A percentile compares a stretch with the other conserved stretches of the same genome.
Conservation (phyloP, 2,113 vertebrate genomes). For the Phocoena sinus region DNA sequence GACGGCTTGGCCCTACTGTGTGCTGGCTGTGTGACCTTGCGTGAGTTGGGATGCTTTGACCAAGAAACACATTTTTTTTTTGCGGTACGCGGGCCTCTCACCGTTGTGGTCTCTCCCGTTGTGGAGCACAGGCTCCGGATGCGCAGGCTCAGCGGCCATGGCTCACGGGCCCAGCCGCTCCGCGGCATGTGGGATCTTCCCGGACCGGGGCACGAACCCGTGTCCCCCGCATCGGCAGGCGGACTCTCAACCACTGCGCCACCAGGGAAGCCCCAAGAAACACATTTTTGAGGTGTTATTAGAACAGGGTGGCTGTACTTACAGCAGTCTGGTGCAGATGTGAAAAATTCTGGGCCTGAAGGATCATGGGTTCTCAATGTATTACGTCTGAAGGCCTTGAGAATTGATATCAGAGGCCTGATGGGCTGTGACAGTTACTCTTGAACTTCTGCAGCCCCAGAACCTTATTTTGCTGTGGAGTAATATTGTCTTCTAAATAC, state of each 20-base stretch:
- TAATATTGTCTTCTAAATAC: not conserved
- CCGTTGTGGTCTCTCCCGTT: no score
- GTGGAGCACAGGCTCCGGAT: no score
- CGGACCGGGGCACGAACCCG: no score
- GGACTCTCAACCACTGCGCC: no score
- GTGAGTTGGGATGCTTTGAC: not conserved
- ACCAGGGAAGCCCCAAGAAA: not conserved
- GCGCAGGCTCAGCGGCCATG: no score
- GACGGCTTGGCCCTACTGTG: no score
- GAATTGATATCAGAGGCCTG: not conserved
- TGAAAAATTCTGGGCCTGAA: not conserved
- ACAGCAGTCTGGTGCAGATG: not conserved
- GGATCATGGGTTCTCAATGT: fast-evolving
- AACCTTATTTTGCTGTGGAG: not conserved
- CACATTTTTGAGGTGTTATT: not conserved
- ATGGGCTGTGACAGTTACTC: not conserved
- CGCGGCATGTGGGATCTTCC: no score
- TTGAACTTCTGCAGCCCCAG: not conserved
- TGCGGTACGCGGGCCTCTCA: no score
- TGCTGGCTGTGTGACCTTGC: not conserved
- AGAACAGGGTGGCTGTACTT: not conserved
- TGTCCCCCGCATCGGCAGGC: no score
- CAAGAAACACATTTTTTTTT: not conserved
- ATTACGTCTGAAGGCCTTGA: not conserved
- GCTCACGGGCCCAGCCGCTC: no score